Evolutionary conservation across 2,888 invertebrate species (phyloP).

Genomic region (Lasioglossum figueresi): DNA sequence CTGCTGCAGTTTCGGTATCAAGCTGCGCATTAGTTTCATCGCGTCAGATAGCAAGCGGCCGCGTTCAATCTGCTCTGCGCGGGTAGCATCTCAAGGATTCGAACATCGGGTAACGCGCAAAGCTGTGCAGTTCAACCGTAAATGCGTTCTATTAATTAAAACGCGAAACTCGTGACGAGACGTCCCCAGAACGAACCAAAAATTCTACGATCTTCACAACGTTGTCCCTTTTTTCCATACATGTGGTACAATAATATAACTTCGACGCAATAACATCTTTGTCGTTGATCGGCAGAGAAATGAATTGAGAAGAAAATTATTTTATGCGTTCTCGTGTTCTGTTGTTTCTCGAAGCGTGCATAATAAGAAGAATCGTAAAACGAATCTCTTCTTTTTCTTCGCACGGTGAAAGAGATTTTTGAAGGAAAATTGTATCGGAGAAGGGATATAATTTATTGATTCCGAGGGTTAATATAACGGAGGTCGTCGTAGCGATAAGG

Average conservation of each 20-base stretch:
- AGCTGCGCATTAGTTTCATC: conserved; percentile 37
- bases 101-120: not conserved
- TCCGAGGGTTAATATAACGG: not conserved
- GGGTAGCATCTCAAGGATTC: conserved; percentile 50
- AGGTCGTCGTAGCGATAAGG: not conserved
- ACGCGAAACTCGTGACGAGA: not conserved
- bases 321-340: no score
- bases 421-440: not conserved
- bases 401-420: no score
- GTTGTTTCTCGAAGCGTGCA: no score
- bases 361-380: no score
- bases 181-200: no score
- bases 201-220: no score
- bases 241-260: no score
- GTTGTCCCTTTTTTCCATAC: no score
- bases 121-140: not conserved
- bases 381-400: no score
- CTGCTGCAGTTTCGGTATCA: conserved; percentile 44
- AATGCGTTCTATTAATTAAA: not conserved
- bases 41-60: conserved; percentile 44
- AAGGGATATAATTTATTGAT: not conserved
- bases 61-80: conserved; percentile 47
- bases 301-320: no score
- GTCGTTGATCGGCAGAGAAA: no score
- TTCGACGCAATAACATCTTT: no score